Conservation (phyloP, 37 sponge, comb jelly and placozoan genomes). For the Beroe ovata region DNA sequence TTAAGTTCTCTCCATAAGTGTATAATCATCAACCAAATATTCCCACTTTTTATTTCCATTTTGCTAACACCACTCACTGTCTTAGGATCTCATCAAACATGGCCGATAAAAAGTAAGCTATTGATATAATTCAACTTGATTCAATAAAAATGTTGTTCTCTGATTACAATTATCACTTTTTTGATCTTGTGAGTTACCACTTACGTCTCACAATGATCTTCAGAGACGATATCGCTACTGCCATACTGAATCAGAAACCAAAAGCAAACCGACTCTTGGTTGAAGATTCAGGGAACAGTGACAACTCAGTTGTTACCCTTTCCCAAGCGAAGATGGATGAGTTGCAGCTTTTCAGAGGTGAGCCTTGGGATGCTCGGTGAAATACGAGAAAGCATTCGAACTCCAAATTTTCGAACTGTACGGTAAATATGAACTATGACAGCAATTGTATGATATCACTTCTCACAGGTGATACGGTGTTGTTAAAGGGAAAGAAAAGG, state of each 20-base stretch:
- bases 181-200: too few species aligned
- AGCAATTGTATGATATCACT: too few species aligned
- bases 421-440: too few species aligned
- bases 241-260: slow-evolving; percentile 85
- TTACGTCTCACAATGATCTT: neutral
- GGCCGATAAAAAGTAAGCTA: slow-evolving; percentile 29
- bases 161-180: too few species aligned
- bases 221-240: slow-evolving; percentile 94
- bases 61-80: too few species aligned
- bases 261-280: slow-evolving; percentile 92
- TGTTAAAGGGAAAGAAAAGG: slow-evolving; percentile 95
- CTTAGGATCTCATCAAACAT: slow-evolving; percentile 16
- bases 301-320: slow-evolving; percentile 96
- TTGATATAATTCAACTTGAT: neutral
- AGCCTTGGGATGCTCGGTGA: too few species aligned
- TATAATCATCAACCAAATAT: too few species aligned
- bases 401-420: too few species aligned
- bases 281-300: slow-evolving; percentile 92
- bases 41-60: too few species aligned
- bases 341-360: slow-evolving; percentile 94
- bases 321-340: slow-evolving; percentile 99
- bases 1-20: too few species aligned
- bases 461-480: slow-evolving; percentile 81
- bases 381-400: too few species aligned
- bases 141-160: too few species aligned